These are phyloP conservation scores for Eumeta japonica DNA, from an alignment of 1,140 invertebrate genomes.

Conservation along the genomic window DNA sequence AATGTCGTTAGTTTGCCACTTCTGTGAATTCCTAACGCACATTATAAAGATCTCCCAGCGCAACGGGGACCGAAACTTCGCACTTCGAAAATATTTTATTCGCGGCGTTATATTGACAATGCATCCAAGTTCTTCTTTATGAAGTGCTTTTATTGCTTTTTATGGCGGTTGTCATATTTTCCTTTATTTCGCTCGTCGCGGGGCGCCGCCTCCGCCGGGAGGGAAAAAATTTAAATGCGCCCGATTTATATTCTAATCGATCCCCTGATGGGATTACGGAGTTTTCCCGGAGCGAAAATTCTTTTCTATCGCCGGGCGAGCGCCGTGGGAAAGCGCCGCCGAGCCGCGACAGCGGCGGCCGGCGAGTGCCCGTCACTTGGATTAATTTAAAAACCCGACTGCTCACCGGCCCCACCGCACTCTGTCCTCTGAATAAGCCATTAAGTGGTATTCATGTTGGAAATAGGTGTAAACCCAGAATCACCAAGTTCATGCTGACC, in stretches of 20 bases:
- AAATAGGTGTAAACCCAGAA: no score
- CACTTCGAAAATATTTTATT: slow-evolving; percentile 4
- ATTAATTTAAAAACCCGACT: no score
- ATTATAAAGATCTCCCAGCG: no score
- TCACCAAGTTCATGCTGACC: no score
- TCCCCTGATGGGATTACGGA: background rate
- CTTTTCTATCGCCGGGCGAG: background rate
- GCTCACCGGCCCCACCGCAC: no score
- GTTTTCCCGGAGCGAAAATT: background rate
- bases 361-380: no score
- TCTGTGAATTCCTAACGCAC: background rate
- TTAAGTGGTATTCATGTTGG: no score
- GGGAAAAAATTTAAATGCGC: background rate
- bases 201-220: no score
- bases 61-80: slow-evolving; percentile 1
- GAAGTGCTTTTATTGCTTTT: slow-evolving; percentile 4
- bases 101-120: slow-evolving; percentile 3
- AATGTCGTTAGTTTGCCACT: no score
- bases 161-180: slow-evolving; percentile 2
- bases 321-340: background rate
- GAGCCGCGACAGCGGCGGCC: no score
- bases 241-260: slow-evolving; percentile 4
- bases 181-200: background rate
- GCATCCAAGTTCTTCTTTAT: slow-evolving; percentile 4
- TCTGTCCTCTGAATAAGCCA: no score